phyloP scores from a whole-genome alignment of 2,113 vertebrate species.

The Plotosus lineatus region DNA sequence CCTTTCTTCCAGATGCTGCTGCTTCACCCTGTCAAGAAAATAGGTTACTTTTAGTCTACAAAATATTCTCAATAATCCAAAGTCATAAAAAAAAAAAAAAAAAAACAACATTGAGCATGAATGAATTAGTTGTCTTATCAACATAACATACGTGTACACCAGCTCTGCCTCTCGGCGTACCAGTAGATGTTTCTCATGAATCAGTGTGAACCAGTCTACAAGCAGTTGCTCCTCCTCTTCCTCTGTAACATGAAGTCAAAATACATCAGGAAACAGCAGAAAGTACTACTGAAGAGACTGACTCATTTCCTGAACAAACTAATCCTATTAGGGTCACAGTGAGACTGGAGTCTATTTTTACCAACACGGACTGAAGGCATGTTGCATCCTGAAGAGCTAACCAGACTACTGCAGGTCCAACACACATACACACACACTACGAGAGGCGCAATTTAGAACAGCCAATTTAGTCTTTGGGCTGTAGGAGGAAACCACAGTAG shows the following conservation, averaged over 20 bases:
- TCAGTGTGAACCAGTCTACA: constrained; percentile 97
- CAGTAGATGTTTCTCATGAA: constrained; percentile 94
- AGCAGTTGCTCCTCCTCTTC: constrained; percentile 86
- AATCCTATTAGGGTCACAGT: too few species aligned
- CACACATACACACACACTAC: too few species aligned
- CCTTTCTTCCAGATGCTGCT: constrained; percentile 94
- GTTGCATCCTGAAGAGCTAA: too few species aligned
- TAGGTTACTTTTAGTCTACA: background rate
- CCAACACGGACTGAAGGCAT: too few species aligned
- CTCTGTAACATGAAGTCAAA: constrained; percentile 68
- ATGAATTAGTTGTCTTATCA: background rate
- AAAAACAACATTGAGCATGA: background rate
- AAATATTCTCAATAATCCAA: background rate
- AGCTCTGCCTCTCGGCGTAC: constrained; percentile 92
- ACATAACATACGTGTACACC: constrained; percentile 88
- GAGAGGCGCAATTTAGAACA: too few species aligned
- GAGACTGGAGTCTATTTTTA: too few species aligned
- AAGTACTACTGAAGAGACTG: too few species aligned
- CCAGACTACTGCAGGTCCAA: too few species aligned
- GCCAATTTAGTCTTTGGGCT: too few species aligned
- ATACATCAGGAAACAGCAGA: background rate
- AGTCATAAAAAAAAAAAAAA: too few species aligned
- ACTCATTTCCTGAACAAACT: too few species aligned
- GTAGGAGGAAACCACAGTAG: too few species aligned
- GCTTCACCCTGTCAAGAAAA: constrained; percentile 80